These are phyloP conservation scores for Zelleria hepariella DNA, from an alignment of 2,888 invertebrate species.

Conservation along the genomic window DNA sequence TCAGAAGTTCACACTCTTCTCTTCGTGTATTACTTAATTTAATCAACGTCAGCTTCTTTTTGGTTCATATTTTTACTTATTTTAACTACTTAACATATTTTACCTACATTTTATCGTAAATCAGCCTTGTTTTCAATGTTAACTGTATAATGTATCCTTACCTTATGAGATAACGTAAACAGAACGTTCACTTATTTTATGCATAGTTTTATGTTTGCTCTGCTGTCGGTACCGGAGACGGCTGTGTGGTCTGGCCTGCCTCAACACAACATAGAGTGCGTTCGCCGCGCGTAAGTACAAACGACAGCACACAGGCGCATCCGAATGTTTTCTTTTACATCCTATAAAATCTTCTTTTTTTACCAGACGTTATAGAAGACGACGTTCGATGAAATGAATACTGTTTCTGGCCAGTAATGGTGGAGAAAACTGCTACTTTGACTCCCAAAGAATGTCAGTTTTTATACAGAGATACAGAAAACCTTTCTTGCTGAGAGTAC, in stretches of 20 bases:
- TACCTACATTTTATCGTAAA: not conserved
- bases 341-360: not conserved
- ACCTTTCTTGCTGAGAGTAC: no score
- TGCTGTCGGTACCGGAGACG: constrained; percentile 35
- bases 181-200: not conserved
- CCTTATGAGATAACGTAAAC: no score
- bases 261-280: constrained; percentile 47
- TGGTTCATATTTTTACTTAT: not conserved
- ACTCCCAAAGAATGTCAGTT: not conserved
- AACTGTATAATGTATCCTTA: no score
- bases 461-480: not conserved
- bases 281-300: constrained; percentile 30
- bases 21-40: no score
- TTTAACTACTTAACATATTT: not conserved
- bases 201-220: constrained; percentile 9
- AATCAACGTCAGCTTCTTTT: no score
- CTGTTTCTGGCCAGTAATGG: not conserved
- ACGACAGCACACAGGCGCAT: not conserved
- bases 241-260: constrained; percentile 52
- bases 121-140: not conserved
- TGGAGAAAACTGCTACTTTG: not conserved
- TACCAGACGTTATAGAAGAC: not conserved
- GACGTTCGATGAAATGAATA: not conserved
- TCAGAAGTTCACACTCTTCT: no score
- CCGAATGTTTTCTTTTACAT: not conserved